Conservation (phyloP, 2,113 vertebrate species). For the Carlito syrichta region DNA sequence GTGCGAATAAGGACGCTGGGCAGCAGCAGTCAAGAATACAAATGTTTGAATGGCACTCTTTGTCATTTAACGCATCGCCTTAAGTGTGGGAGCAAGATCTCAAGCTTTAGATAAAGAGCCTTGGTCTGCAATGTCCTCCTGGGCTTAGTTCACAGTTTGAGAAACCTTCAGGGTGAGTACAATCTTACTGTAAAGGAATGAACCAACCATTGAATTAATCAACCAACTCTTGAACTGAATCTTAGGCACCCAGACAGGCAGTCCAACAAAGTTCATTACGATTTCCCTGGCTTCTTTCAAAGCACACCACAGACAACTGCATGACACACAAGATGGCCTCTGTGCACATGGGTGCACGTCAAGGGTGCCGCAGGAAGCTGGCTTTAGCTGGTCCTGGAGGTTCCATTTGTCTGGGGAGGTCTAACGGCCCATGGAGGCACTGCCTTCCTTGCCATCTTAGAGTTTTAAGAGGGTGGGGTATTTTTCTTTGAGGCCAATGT, state of each 20-base stretch:
- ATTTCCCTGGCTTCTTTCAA: background rate
- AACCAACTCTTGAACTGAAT: no score
- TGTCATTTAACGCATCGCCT: background rate
- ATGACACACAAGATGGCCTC: background rate
- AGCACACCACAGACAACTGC: background rate
- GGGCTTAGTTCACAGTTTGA: background rate
- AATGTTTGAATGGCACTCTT: background rate
- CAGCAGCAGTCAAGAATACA: background rate
- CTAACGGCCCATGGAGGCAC: constrained; percentile 30
- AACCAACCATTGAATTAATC: no score
- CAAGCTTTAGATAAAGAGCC: background rate
- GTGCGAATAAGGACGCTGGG: background rate
- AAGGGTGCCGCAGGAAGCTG: background rate
- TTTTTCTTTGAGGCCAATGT: constrained; percentile 77
- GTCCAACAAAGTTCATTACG: background rate
- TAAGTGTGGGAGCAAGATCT: background rate
- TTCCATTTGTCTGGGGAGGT: background rate
- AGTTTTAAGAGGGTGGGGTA: constrained; percentile 71
- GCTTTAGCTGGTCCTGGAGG: constrained; percentile 4
- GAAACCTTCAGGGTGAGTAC: background rate
- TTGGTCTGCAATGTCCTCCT: background rate
- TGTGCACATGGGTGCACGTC: background rate
- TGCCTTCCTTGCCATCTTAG: constrained; percentile 39
- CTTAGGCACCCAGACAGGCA: background rate
- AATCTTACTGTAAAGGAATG: background rate